These are phyloP conservation scores for Mamestra brassicae DNA, from an alignment of 2,888 invertebrate genomes.

Conservation along the genomic window DNA sequence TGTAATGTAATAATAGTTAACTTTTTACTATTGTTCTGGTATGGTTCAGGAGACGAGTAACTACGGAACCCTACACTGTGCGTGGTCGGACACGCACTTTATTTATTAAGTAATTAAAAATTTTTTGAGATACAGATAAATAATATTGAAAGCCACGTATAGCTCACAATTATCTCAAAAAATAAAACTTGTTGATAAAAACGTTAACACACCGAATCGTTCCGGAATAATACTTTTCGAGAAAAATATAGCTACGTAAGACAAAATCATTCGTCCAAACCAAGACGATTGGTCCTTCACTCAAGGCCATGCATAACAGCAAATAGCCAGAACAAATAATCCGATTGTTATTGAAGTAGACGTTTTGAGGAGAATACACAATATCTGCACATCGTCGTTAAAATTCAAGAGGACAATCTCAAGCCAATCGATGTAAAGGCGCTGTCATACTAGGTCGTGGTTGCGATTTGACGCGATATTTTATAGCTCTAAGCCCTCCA, in stretches of 20 bases:
- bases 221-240: neutral
- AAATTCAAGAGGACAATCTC: constrained; percentile 39
- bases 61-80: too few species aligned
- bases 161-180: too few species aligned
- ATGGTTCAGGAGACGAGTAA: too few species aligned
- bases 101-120: too few species aligned
- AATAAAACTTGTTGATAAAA: too few species aligned
- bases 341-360: constrained; percentile 28
- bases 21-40: too few species aligned
- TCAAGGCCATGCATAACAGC: constrained; percentile 3
- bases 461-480: neutral
- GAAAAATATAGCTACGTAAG: neutral
- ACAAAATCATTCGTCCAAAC: neutral
- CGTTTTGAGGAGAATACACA: constrained; percentile 32
- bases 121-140: too few species aligned
- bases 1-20: too few species aligned
- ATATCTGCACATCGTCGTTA: constrained; percentile 33
- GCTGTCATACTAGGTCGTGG: neutral
- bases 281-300: neutral
- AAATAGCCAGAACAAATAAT: constrained; percentile 4
- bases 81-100: too few species aligned
- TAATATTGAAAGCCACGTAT: too few species aligned
- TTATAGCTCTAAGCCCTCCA: neutral
- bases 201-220: too few species aligned
- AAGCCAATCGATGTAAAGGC: constrained; percentile 17